Evolutionary conservation across 2,113 vertebrate genomes (phyloP), one percentile per base, ranked within the genome.

Genomic region (Rhadina sibilatrix): DNA sequence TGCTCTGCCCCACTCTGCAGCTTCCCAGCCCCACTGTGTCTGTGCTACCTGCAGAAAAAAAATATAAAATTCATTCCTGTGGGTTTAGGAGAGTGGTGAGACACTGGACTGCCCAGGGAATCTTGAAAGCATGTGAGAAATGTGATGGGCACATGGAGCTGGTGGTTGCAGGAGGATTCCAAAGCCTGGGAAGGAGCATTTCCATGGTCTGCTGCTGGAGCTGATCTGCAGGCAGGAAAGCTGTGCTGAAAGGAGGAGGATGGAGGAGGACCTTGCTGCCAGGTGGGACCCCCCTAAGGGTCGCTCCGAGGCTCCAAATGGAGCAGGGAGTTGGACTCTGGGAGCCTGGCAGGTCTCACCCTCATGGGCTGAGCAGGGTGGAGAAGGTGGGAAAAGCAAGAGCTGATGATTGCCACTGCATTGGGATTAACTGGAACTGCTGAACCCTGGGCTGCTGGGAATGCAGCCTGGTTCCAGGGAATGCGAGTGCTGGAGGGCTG

Each of bases 291-390:
- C 71, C 63, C 68, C 18, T 0, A 5, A 30, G 38, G 35, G 53
- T 11, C 5, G 3, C 53, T 7, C 15, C 2, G 0, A 22, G 38
- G 37, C 4, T 56, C 24, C 2, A 11, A 18, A 46, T 53, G 57
- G 49, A 75, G 71, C 66, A 18, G 59, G 4, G 10, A 3, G 12
- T 8, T 0, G 16, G 15, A 2, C 46, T 21, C 12, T 2, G 61
- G 60, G 57, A 59, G 54, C 71, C 64, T 1, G 0, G 47, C 21
- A 37, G 25, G 16, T 27, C 63, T 60, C 23, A 16, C 37, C 27
- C 0, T 46, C 3, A 0, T 1, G 5, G 9, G n/a, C 38, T 52
- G 31, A 3, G 2, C 38, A 24, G 38, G 53, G 11, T 12, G 59
- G 69, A 3, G 11, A 66, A 65, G 27, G 14, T 10, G 40, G 8